Evolutionary conservation across 2,888 invertebrate species (phyloP).

Genomic region (Rhorus exstirpatorius): DNA sequence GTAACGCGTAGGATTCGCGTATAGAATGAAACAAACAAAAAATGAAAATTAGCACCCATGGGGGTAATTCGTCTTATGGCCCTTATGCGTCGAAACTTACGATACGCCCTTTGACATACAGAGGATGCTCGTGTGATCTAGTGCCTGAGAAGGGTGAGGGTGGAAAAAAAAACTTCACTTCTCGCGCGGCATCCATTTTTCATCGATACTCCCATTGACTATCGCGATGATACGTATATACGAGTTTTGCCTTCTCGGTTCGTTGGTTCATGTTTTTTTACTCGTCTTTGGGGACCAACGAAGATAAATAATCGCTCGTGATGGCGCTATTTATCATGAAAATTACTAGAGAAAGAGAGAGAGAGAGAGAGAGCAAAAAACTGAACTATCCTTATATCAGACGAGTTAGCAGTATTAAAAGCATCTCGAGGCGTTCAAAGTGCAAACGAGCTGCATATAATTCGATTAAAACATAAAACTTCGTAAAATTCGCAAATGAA

Average conservation of each 20-base stretch:
- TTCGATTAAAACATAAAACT: slow-evolving; percentile 27
- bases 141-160: neutral
- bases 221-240: slow-evolving; percentile 26
- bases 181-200: slow-evolving; percentile 45
- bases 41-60: slow-evolving; percentile 50
- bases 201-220: slow-evolving; percentile 38
- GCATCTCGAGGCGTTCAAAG: slow-evolving; percentile 18
- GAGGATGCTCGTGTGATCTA: slow-evolving; percentile 27
- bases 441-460: slow-evolving; percentile 10
- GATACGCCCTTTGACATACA: slow-evolving; percentile 22
- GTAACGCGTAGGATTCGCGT: neutral
- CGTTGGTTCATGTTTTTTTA: slow-evolving; percentile 19
- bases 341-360: neutral
- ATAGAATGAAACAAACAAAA: slow-evolving; percentile 15
- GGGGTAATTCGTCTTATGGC: slow-evolving; percentile 25
- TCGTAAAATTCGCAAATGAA: slow-evolving; percentile 53
- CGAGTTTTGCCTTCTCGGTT: neutral
- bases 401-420: slow-evolving; percentile 25
- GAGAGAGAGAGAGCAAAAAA: neutral
- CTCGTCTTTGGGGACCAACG: neutral
- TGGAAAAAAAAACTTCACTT: slow-evolving; percentile 28
- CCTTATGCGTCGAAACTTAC: neutral
- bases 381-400: neutral
- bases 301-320: slow-evolving; percentile 11
- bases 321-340: neutral